phyloP scores from a whole-genome alignment of 2,888 invertebrate genomes.

The Epistrophe grossulariae region DNA sequence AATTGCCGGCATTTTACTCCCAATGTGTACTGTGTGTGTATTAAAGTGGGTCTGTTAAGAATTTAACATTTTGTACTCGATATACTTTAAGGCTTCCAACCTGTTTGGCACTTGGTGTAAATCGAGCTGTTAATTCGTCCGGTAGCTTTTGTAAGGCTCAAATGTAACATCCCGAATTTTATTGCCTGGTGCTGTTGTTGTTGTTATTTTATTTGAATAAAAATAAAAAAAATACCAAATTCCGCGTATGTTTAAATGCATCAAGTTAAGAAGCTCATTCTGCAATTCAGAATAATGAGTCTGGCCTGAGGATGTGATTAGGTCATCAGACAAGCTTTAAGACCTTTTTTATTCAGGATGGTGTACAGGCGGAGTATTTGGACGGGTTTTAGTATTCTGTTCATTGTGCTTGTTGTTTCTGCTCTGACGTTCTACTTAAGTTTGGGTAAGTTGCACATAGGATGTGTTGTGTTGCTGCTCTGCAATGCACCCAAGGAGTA shows the following conservation, averaged over 20 bases:
- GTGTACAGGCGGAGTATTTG: conserved; percentile 82
- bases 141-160: conserved; percentile 9
- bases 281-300: conserved; percentile 52
- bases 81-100: conserved; percentile 32
- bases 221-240: conserved; percentile 25
- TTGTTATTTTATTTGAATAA: conserved; percentile 28
- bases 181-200: conserved; percentile 22
- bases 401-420: conserved; percentile 80
- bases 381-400: conserved; percentile 81
- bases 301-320: conserved; percentile 64
- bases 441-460: conserved; percentile 80
- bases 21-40: background rate
- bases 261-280: conserved; percentile 31
- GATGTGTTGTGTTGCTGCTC: conserved; percentile 9
- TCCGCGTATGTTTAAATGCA: conserved; percentile 24
- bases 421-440: conserved; percentile 82
- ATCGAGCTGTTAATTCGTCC: conserved; percentile 41
- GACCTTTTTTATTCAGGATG: conserved; percentile 77
- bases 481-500: conserved; percentile 29
- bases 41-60: conserved; percentile 36
- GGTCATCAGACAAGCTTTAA: conserved; percentile 61
- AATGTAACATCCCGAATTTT: conserved; percentile 30
- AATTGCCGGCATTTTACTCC: background rate
- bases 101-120: conserved; percentile 50
- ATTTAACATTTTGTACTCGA: conserved; percentile 36